Percentiles rank a stretch among this genome's conserved stretches.
Conservation (phyloP, 2,888 invertebrate genomes). For the Cylloceria caligata region DNA sequence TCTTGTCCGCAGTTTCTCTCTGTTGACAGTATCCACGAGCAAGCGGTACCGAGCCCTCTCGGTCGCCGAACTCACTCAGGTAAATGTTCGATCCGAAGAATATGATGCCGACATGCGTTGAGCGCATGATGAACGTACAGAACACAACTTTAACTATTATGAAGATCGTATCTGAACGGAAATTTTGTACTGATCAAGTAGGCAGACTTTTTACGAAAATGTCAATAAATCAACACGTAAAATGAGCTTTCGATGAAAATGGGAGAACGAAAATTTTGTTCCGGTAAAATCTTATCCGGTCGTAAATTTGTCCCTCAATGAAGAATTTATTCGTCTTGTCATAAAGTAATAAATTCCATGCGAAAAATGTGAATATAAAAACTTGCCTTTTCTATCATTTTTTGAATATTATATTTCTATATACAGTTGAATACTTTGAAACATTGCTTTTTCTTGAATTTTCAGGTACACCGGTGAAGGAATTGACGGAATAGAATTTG, state of each 20-base stretch:
- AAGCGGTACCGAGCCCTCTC: constrained; percentile 2
- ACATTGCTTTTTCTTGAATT: background rate
- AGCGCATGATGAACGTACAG: constrained; percentile 12
- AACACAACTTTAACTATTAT: too few relatives aligned
- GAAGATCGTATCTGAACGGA: too few relatives aligned
- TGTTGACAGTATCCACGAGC: constrained; percentile 16
- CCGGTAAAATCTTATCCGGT: background rate
- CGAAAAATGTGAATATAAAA: background rate
- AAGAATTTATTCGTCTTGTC: background rate
- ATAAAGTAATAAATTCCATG: background rate
- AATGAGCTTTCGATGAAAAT: too few relatives aligned
- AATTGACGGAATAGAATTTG: constrained; percentile 99
- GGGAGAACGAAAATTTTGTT: background rate
- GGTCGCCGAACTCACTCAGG: constrained; percentile 3
- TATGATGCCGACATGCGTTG: constrained; percentile 14
- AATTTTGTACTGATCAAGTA: too few relatives aligned
- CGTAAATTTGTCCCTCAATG: background rate
- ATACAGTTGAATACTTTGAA: background rate
- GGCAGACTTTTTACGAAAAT: too few relatives aligned
- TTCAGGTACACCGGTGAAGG: constrained; percentile 97
- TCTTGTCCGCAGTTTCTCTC: constrained; percentile 42
- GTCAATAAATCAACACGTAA: too few relatives aligned
- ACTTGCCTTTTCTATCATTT: background rate
- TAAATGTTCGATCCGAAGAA: background rate
- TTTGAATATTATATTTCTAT: background rate